Base-by-base conservation (phyloP, 2,797 vertebrate genomes). In the Diceros bicornis region DNA sequence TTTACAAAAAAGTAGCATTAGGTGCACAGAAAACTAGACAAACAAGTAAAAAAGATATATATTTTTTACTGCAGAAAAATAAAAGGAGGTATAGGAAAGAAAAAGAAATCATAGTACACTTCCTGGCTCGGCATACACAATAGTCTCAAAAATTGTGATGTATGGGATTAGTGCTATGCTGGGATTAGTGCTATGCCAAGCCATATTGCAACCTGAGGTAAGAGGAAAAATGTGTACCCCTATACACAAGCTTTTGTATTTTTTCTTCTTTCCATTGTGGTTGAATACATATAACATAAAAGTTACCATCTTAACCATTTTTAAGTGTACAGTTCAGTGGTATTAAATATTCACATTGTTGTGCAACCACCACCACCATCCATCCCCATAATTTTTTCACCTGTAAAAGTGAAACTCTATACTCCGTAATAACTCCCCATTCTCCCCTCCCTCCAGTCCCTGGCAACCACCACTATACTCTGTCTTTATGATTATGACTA, bases 31-130 rank as follows among this genome's bases (percentile, higher is more conserved):
- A 89, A 88, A 87, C 37, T 90, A 66, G 83, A 84, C 29, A 71
- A 91, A 27, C 29, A 3, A 69, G n/a, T 93, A 83, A 61, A 55
- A 68, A 68, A 55, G 59, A 77, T 25, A 75, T 1, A 64, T 37
- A 32, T 81, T 71, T 81, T 86, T 78, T 27, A 85, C n/a, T 72
- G 8, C 47, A 74, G 41, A 92, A 95, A 96, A 68, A 78, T 68
- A 79, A 55, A 69, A 77, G 25, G 17, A 77, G 21, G 21, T 61
- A 52, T 44, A 81, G 79, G 47, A 79, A 93, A 93, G 37, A 61
- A 81, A 89, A 83, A 47, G 8, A 68, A 89, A 83, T 44, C 27
- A 52, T 21, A n/a, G 59, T 47, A 79, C 12, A 92, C 16, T 84
- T 94, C 27, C 84, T 89, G 47, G 32, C 6, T 91, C 44, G 83